Base-by-base conservation (phyloP, 2,888 invertebrate genomes). In the Pimpla rufipes region DNA sequence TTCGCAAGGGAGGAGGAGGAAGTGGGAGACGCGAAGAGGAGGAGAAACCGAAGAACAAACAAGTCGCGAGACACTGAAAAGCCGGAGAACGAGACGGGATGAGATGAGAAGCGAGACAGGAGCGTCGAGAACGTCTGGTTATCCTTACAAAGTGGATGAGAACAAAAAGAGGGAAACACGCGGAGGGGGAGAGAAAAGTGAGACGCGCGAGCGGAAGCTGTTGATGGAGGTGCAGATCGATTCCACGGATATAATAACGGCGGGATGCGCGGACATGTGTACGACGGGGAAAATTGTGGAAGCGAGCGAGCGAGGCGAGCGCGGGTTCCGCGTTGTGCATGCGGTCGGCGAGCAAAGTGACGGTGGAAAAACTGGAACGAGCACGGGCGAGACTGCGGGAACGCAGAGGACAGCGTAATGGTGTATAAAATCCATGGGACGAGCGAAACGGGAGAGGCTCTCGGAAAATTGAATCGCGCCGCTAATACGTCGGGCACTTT, bases 291-390 rank as follows among this genome's bases (percentile, higher is more conserved):
- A 47, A 74, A 74, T 74, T 18, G 45, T 42, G 23, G 18, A 67
- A 42, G 45, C 40, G 62, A n/a, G n/a, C 35, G 47, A 74, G 73
- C 62, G 62, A 35, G 57, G n/a, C n/a, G n/a, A n/a, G n/a, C n/a
- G n/a, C 50, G 40, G 45, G 42, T 42, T 57, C 47, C 45, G 62
- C n/a, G n/a, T n/a, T 16, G 57, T 55, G 55, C 40, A 71, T 57
- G 62, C 59, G 73, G 59, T 62, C 35, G 59, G 47, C n/a, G 73
- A 13, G 52, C 57, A 45, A 59, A 45, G 18, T 11, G 5, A 42
- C 21, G n/a, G 82, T 66, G 75, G 87, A 85, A 79, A 81, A 83
- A 87, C 85, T 85, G 82, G 82, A 83, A 81, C 62, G 83, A 88
- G 81, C 83, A 80, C 84, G 59, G 52, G 18, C 13, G 35, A 74